Base-by-base conservation (phyloP, 1,140 invertebrate genomes). In the Battus philenor region DNA sequence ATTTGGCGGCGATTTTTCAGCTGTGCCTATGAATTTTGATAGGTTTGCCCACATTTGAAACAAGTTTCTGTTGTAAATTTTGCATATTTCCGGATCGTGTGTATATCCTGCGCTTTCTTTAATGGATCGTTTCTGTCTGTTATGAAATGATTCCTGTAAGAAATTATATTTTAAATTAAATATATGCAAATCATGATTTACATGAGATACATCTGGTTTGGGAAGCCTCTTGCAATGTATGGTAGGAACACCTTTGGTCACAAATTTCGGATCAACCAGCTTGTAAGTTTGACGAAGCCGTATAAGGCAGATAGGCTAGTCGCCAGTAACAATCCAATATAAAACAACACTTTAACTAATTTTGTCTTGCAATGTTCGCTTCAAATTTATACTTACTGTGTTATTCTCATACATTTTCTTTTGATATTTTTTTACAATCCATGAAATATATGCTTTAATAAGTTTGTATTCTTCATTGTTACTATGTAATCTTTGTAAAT, bases 41-140 rank as follows among this genome's bases (percentile, higher is more conserved):
- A 39, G 20, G 1, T 39, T 39, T 1, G 34, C 22, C 34, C 34
- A 39, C 12, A 39, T 7, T 0, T 3, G 4, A 11, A 26, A 7
- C 8, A 39, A 20, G 11, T 39, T 39, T 2, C 15, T 12, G 11
- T 39, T 39, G 5, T 39, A 39, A 12, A 13, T 18, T 13, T 39
- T 39, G 34, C 34, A 39, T 1, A 11, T 24, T n/a, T 39, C 20
- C n/a, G 11, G 1, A n/a, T 39, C 34, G 20, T 39, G 34, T 1
- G 34, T 39, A n/a, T 22, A 39, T 24, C 34, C 34, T 13, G 34
- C 34, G n/a, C 10, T 12, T 1, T 39, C 34, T 26, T 24, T 39
- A 20, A 13, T 39, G 6, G 33, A 18, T 11, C 33, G 18, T 4
- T 36, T 36, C n/a, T n/a, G n/a, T n/a, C n/a, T n/a, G n/a, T n/a